Evolutionary conservation across 2,113 vertebrate genomes (phyloP).

Genomic region (Hymenochirus boettgeri): DNA sequence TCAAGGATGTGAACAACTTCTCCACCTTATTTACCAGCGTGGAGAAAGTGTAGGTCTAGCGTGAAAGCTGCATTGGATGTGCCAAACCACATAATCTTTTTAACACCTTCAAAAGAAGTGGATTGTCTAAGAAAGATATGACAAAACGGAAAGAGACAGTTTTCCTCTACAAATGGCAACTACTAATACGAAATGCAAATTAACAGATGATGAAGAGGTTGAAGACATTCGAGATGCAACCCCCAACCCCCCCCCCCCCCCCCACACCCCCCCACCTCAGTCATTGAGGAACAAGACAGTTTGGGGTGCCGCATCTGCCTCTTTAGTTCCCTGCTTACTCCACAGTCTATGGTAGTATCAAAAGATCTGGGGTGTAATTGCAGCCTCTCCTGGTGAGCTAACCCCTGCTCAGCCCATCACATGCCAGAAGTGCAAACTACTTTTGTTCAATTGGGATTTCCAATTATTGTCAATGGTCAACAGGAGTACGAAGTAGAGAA

Average conservation of each 20-base stretch:
- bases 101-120: conserved; percentile 57
- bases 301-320: conserved; percentile 50
- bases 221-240: conserved; percentile 57
- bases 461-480: too few species aligned
- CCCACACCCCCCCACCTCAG: too few species aligned
- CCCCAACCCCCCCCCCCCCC: too few species aligned
- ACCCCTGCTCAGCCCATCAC: conserved; percentile 50
- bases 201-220: conserved; percentile 50
- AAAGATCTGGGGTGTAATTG: conserved; percentile 41
- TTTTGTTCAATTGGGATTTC: too few species aligned
- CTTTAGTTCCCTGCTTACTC: conserved; percentile 44
- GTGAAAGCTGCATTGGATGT: conserved; percentile 53
- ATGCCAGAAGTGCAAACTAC: too few species aligned
- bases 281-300: conserved; percentile 58
- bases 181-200: conserved; percentile 19
- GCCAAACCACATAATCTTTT: conserved; percentile 53
- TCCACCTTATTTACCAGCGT: conserved; percentile 61
- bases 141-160: conserved; percentile 32
- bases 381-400: conserved; percentile 36
- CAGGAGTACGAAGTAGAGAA: too few species aligned
- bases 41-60: conserved; percentile 58
- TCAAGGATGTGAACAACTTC: conserved; percentile 57
- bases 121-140: conserved; percentile 45
- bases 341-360: conserved; percentile 25
- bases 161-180: background rate